These are phyloP conservation scores for Mythimna loreyi DNA, from an alignment of 2,888 invertebrate genomes.

Conservation along the genomic window DNA sequence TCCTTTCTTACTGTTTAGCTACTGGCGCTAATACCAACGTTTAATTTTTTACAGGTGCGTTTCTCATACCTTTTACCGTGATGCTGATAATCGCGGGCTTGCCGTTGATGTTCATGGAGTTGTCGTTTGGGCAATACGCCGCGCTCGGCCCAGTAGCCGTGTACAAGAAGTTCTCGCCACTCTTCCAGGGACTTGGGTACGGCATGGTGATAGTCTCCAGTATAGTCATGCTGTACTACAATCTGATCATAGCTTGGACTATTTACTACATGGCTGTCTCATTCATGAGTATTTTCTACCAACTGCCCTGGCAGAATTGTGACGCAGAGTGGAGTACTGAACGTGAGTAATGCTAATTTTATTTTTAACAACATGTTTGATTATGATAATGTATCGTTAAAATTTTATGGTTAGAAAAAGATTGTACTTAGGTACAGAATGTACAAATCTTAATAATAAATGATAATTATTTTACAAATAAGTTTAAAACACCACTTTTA, in stretches of 20 bases:
- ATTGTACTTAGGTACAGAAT: no score
- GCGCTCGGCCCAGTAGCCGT: constrained; percentile 95
- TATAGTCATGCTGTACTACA: constrained; percentile 94
- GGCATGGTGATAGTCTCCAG: constrained; percentile 95
- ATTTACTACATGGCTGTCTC: constrained; percentile 93
- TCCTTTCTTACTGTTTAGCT: no score
- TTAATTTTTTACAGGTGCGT: constrained; percentile 92
- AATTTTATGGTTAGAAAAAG: not conserved
- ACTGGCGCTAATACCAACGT: no score
- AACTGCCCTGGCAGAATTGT: constrained; percentile 94
- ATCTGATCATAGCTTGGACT: constrained; percentile 95
- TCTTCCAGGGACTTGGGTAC: constrained; percentile 94
- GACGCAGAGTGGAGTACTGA: constrained; percentile 93
- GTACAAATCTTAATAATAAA: no score
- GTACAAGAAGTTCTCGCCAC: constrained; percentile 95
- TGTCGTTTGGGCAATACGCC: constrained; percentile 96
- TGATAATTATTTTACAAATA: no score
- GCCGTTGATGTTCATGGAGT: constrained; percentile 96
- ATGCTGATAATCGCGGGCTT: constrained; percentile 95
- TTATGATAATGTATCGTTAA: not conserved
- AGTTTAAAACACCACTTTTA: no score
- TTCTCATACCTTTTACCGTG: constrained; percentile 95
- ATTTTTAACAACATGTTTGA: not conserved
- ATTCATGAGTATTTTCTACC: constrained; percentile 92
- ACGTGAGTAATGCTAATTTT: constrained; percentile 81